A percentile compares a stretch with the other conserved stretches of the same genome.
phyloP scores from a whole-genome alignment of 2,797 vertebrate species.

The Tympanoctomys barrerae region DNA sequence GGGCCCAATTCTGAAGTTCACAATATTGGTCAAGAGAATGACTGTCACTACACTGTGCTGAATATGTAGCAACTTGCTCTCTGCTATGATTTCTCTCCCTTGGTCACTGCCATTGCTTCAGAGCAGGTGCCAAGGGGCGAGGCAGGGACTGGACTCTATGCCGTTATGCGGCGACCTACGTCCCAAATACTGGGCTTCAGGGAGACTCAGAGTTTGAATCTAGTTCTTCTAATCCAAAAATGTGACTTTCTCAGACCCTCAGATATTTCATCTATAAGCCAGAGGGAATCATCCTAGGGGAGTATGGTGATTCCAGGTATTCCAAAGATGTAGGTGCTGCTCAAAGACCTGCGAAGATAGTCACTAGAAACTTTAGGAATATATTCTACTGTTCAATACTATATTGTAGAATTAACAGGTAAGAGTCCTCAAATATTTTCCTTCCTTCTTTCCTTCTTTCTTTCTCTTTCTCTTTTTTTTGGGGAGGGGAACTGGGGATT shows the following conservation, averaged over 20 bases:
- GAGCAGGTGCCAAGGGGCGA: background rate
- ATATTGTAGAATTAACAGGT: slow-evolving; percentile 3
- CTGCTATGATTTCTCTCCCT: slow-evolving; percentile 50
- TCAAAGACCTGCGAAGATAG: background rate
- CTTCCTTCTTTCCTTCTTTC: no score
- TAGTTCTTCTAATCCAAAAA: background rate
- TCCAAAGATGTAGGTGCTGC: background rate
- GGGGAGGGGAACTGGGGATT: no score
- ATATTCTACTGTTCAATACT: background rate
- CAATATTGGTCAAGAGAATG: background rate
- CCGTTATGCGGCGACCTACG: background rate
- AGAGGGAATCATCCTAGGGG: background rate
- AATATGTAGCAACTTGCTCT: background rate
- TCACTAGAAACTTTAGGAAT: background rate
- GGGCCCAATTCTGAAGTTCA: slow-evolving; percentile 10
- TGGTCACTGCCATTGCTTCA: background rate
- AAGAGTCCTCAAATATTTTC: slow-evolving; percentile 10
- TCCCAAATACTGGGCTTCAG: background rate
- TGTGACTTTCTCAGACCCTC: background rate
- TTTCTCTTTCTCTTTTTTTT: no score
- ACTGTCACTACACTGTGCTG: background rate
- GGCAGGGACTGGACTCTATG: no score
- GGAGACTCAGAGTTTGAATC: background rate
- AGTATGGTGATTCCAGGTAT: background rate
- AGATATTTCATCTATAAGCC: background rate